Conservation (phyloP, 2,797 vertebrate species). For the Oceanodroma leucorhoa region DNA sequence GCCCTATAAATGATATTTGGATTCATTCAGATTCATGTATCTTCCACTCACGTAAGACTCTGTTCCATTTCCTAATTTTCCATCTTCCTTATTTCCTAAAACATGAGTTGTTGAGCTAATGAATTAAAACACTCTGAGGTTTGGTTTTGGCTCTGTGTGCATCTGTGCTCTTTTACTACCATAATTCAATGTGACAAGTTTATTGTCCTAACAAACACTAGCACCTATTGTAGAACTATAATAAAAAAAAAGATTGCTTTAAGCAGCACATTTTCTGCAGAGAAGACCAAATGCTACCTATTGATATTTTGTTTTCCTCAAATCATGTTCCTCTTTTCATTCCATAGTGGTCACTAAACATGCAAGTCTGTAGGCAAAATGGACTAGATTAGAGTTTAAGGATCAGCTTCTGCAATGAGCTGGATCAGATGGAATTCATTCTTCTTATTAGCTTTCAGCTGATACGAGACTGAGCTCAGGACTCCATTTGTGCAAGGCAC, state of each 20-base stretch:
- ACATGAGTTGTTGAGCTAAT: slow-evolving; percentile 71
- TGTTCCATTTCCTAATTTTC: slow-evolving; percentile 70
- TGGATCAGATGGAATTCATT: slow-evolving; percentile 41
- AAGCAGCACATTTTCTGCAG: slow-evolving; percentile 18
- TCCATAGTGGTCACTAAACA: neutral
- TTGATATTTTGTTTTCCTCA: neutral
- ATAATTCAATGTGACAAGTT: slow-evolving; percentile 78
- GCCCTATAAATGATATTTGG: slow-evolving; percentile 56
- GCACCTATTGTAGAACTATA: slow-evolving; percentile 71
- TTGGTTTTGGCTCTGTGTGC: slow-evolving; percentile 69
- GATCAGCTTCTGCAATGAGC: slow-evolving; percentile 31
- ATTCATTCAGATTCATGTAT: slow-evolving; percentile 66
- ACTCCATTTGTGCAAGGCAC: slow-evolving; percentile 17
- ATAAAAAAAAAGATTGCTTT: slow-evolving; percentile 49
- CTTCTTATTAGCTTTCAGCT: slow-evolving; percentile 43
- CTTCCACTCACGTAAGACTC: slow-evolving; percentile 66
- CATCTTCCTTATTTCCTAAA: slow-evolving; percentile 74
- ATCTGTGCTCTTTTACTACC: slow-evolving; percentile 70
- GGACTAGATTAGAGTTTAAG: slow-evolving; percentile 8
- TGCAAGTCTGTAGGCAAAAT: slow-evolving; percentile 32
- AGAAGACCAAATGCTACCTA: neutral
- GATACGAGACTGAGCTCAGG: slow-evolving; percentile 25
- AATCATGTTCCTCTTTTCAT: neutral
- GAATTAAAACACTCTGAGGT: slow-evolving; percentile 72
- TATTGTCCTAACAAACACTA: slow-evolving; percentile 75